Evolutionary conservation across 1,140 invertebrate genomes (phyloP).

Genomic region (Drosophila santomea): DNA sequence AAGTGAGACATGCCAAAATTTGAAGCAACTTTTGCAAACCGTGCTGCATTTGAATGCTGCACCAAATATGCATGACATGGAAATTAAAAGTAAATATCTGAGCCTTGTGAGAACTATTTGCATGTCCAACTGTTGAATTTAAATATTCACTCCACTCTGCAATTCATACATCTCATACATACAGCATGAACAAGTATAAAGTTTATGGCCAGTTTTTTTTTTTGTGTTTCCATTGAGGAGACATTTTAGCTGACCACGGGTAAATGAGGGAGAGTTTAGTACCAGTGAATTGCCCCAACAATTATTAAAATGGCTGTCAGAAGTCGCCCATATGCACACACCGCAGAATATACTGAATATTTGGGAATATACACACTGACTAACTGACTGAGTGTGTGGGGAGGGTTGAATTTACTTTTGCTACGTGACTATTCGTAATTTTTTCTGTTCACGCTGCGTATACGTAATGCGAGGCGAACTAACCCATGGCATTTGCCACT

Average conservation of each 20-base stretch:
- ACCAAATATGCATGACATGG: constrained; percentile 23
- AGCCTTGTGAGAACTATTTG: constrained; percentile 17
- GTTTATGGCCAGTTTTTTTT: constrained; percentile 20
- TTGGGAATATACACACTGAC: constrained; percentile 10
- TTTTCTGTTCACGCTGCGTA: constrained; percentile 56
- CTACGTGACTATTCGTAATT: constrained; percentile 72
- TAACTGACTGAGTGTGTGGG: constrained; percentile 17
- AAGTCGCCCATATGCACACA: constrained; percentile 48
- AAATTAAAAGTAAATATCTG: constrained; percentile 44
- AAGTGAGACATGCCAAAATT: neutral
- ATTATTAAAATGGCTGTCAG: constrained; percentile 76
- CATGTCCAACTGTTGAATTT: constrained; percentile 32
- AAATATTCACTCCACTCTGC: constrained; percentile 25
- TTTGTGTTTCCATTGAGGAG: constrained; percentile 3
- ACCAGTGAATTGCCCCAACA: constrained; percentile 68
- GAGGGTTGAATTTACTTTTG: constrained; percentile 62
- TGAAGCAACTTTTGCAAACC: neutral
- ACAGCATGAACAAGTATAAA: constrained; percentile 4
- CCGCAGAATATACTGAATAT: neutral
- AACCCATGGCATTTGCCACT: constrained; percentile 44
- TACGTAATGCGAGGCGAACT: constrained; percentile 43
- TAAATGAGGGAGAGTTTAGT: constrained; percentile 48
- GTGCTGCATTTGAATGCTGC: neutral
- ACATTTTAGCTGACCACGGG: constrained; percentile 30
- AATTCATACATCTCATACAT: constrained; percentile 16